Evolutionary conservation across 2,888 invertebrate species (phyloP).

Genomic region (Cosmopolites sordidus): DNA sequence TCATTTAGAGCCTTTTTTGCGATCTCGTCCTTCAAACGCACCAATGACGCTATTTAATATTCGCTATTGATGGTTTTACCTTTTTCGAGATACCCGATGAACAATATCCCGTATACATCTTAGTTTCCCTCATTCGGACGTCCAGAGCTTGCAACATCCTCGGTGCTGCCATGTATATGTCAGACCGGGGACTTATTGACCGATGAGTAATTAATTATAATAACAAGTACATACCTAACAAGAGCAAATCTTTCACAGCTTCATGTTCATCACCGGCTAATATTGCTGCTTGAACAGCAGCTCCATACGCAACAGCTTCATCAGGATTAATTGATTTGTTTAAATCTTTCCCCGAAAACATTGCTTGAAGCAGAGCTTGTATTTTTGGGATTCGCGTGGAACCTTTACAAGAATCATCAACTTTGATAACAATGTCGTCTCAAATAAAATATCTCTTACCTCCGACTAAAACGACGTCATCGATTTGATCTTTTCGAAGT

Average conservation of each 20-base stretch:
- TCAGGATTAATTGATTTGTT: constrained; percentile 72
- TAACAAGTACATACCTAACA: constrained; percentile 17
- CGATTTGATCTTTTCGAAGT: constrained; percentile 54
- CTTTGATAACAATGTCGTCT: neutral
- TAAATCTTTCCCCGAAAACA: constrained; percentile 56
- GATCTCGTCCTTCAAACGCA: no score
- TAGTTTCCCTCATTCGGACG: no score
- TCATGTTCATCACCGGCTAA: constrained; percentile 55
- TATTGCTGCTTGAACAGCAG: constrained; percentile 62
- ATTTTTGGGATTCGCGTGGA: constrained; percentile 67
- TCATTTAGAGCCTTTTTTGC: no score
- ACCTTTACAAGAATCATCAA: constrained; percentile 59
- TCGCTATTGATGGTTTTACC: no score
- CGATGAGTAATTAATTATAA: no score
- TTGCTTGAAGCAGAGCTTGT: constrained; percentile 56
- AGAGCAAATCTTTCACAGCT: constrained; percentile 57
- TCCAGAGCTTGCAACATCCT: no score
- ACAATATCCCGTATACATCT: no score
- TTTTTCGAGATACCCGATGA: no score
- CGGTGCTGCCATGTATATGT: no score
- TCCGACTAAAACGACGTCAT: constrained; percentile 58
- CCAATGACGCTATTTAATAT: no score
- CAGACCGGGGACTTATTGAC: no score
- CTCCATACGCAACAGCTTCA: constrained; percentile 66
- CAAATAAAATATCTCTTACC: constrained; percentile 42